These are phyloP conservation scores for Pristiophorus japonicus DNA, from an alignment of 2,113 vertebrate genomes.

Conservation along the genomic window DNA sequence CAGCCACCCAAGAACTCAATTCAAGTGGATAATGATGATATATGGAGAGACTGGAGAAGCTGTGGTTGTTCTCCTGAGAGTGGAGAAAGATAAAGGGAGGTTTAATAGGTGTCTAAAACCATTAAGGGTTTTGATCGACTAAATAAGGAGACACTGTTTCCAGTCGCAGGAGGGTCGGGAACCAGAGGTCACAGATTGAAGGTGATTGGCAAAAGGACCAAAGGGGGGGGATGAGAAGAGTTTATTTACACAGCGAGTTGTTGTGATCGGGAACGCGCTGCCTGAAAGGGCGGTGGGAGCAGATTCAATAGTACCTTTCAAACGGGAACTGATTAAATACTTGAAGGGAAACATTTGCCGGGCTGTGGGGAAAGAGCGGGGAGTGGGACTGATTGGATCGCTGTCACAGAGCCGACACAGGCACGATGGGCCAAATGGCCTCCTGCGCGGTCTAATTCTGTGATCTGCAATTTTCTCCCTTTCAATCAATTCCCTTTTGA, in stretches of 20 bases:
- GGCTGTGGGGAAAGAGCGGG: background rate
- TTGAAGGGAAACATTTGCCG: no score
- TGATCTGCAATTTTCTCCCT: no score
- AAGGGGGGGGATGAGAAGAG: no score
- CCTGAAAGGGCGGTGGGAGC: no score
- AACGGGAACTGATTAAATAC: no score
- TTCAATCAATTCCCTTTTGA: background rate
- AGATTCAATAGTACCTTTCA: no score
- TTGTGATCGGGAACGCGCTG: no score
- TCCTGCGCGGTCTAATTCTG: no score
- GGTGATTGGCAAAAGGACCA: constrained; percentile 13
- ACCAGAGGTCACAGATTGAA: background rate
- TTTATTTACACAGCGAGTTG: no score
- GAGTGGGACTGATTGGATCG: background rate
- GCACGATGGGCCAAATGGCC: background rate
- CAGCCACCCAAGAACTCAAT: no score
- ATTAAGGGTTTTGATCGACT: background rate
- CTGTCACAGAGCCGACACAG: background rate
- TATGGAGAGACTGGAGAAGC: background rate
- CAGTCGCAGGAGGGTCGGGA: background rate
- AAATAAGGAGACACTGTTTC: background rate
- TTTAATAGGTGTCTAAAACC: background rate
- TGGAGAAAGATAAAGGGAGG: background rate
- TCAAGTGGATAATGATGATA: no score
- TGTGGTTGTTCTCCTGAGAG: background rate